Percentiles rank a stretch among this genome's conserved stretches.
Conservation (phyloP, 2,888 invertebrate species). For the Agonopterix alstromeriana region DNA sequence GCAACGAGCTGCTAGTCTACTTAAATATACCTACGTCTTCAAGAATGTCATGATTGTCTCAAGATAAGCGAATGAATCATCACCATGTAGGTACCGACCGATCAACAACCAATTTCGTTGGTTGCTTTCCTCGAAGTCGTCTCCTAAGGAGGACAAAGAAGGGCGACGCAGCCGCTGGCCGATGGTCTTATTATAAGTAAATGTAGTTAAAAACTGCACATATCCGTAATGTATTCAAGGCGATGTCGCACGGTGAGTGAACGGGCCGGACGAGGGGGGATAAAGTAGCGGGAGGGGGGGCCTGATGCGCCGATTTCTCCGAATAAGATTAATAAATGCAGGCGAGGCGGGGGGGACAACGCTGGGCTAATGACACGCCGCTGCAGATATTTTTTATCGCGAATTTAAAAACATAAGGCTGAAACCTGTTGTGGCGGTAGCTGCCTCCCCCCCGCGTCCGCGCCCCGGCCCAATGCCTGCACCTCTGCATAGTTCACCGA, state of each 20-base stretch:
- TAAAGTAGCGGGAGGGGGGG: constrained; percentile 1
- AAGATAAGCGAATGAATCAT: too few species aligned
- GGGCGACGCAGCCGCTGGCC: too few species aligned
- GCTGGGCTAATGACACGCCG: constrained; percentile 22
- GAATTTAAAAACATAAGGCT: constrained; percentile 17
- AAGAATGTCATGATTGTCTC: too few species aligned
- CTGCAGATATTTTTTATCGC: constrained; percentile 19
- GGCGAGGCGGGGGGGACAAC: constrained; percentile 7
- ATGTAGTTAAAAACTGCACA: background rate
- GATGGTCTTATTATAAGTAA: too few species aligned
- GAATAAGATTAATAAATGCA: constrained; percentile 23
- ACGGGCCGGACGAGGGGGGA: background rate
- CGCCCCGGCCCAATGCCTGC: constrained; percentile 1
- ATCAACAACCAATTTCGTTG: too few species aligned
- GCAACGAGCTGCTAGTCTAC: too few species aligned
- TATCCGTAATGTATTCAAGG: constrained; percentile 1
- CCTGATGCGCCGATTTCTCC: constrained; percentile 18
- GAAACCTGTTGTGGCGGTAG: constrained; percentile 10
- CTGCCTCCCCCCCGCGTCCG: constrained; percentile 1
- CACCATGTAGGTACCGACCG: too few species aligned
- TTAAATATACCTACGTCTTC: too few species aligned
- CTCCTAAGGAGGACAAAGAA: too few species aligned
- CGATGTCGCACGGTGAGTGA: constrained; percentile 11
- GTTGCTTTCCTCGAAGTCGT: too few species aligned
- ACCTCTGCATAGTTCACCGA: constrained; percentile 6